phyloP scores from a whole-genome alignment of 2,888 invertebrate species.

The Exephanes ischioxanthus region DNA sequence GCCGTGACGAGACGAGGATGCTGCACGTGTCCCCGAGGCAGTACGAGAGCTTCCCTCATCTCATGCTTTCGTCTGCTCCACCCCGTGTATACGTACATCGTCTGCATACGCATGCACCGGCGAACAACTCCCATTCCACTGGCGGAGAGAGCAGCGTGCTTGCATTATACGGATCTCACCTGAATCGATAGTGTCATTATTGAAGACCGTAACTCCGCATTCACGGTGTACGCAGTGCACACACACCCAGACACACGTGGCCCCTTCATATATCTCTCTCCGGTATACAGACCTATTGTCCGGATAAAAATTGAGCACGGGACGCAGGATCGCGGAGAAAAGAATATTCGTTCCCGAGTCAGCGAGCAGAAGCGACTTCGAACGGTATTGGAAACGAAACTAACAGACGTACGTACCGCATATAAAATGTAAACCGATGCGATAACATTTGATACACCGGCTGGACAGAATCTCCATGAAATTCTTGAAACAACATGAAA shows the following conservation, averaged over 20 bases:
- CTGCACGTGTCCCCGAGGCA: slow-evolving; percentile 43
- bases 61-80: neutral
- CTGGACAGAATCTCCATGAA: neutral
- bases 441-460: slow-evolving; percentile 10
- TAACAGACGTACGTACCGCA: neutral
- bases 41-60: slow-evolving; percentile 44
- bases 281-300: slow-evolving; percentile 29
- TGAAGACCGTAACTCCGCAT: slow-evolving; percentile 68
- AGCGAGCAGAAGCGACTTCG: slow-evolving; percentile 28
- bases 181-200: slow-evolving; percentile 76
- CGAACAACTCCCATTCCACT: slow-evolving; percentile 6
- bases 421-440: slow-evolving; percentile 21
- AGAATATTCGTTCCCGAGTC: slow-evolving; percentile 40
- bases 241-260: slow-evolving; percentile 16
- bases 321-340: slow-evolving; percentile 17
- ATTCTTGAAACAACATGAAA: neutral
- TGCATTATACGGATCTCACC: slow-evolving; percentile 65
- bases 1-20: slow-evolving; percentile 19
- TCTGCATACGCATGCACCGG: neutral
- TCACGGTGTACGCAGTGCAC: slow-evolving; percentile 23
- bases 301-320: slow-evolving; percentile 54
- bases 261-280: neutral
- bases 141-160: slow-evolving; percentile 14
- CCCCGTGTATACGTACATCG: neutral
- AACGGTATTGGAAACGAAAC: slow-evolving; percentile 32